Evolutionary conservation across 1,140 invertebrate species (phyloP).

Genomic region (Drosophila pandora): DNA sequence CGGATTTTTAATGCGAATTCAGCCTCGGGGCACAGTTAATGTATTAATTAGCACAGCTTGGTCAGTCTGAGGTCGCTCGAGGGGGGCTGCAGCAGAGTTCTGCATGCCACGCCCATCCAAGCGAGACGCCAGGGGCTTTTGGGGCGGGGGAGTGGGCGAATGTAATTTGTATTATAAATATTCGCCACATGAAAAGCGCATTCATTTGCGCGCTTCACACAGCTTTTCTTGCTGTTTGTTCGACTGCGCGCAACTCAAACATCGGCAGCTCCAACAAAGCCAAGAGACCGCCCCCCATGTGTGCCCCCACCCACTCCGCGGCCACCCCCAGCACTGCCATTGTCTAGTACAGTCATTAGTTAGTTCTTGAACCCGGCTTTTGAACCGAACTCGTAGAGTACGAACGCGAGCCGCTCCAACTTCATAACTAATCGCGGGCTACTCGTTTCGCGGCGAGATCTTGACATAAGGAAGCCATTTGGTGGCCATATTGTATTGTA

Average conservation of each 20-base stretch:
- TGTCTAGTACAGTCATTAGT: slow-evolving; percentile 45
- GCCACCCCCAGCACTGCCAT: slow-evolving; percentile 30
- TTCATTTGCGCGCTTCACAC: slow-evolving; percentile 33
- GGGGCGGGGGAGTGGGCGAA: background rate
- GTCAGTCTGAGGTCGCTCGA: slow-evolving; percentile 14
- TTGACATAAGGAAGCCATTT: slow-evolving; percentile 49
- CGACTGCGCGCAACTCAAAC: slow-evolving; percentile 20
- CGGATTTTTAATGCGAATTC: slow-evolving; percentile 31
- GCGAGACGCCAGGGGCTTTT: background rate
- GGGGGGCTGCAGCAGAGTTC: slow-evolving; percentile 5
- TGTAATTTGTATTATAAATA: slow-evolving; percentile 34
- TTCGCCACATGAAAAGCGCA: slow-evolving; percentile 35
- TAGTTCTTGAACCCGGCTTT: slow-evolving; percentile 51
- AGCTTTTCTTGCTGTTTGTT: slow-evolving; percentile 16
- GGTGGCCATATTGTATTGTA: slow-evolving; percentile 45
- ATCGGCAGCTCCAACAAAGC: slow-evolving; percentile 11
- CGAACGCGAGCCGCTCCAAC: slow-evolving; percentile 28
- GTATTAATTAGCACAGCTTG: slow-evolving; percentile 49
- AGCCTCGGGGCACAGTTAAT: slow-evolving; percentile 41
- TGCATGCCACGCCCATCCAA: slow-evolving; percentile 27
- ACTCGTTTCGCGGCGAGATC: slow-evolving; percentile 27
- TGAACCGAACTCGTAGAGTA: slow-evolving; percentile 29
- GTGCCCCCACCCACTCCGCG: slow-evolving; percentile 2
- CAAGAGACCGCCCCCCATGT: background rate
- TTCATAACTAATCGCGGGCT: slow-evolving; percentile 39